phyloP scores from a whole-genome alignment of 2,888 invertebrate genomes.

The Prenolepis imparis region DNA sequence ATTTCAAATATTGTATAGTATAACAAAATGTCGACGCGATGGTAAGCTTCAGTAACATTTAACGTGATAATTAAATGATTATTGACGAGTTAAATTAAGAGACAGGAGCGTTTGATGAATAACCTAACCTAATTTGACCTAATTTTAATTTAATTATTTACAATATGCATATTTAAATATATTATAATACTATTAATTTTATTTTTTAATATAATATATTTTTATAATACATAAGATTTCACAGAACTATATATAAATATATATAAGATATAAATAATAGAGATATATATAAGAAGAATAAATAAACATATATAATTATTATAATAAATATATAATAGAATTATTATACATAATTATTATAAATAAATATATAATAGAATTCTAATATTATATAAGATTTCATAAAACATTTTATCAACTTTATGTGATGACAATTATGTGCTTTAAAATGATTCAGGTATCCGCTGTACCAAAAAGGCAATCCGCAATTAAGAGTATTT shows the following conservation, averaged over 20 bases:
- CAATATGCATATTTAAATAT: not conserved
- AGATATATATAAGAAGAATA: no score
- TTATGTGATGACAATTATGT: not conserved
- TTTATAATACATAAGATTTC: no score
- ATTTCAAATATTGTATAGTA: not conserved
- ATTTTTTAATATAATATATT: no score
- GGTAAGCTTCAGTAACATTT: slow-evolving; percentile 65
- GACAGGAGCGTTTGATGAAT: not conserved
- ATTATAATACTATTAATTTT: not conserved
- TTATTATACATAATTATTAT: no score
- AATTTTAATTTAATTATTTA: not conserved
- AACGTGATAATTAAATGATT: not conserved
- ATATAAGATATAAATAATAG: no score
- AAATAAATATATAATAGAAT: no score
- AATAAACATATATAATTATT: no score
- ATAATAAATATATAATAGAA: no score
- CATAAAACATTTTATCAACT: not conserved
- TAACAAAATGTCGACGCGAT: slow-evolving; percentile 78
- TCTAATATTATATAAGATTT: not conserved
- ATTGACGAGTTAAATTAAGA: not conserved
- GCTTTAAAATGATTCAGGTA: slow-evolving; percentile 88
- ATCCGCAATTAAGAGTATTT: slow-evolving; percentile 97
- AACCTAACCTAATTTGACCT: not conserved
- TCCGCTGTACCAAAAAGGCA: slow-evolving; percentile 96
- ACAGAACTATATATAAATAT: no score